phyloP scores from a whole-genome alignment of 2,888 invertebrate genomes.

The Xanthorhoe designata region DNA sequence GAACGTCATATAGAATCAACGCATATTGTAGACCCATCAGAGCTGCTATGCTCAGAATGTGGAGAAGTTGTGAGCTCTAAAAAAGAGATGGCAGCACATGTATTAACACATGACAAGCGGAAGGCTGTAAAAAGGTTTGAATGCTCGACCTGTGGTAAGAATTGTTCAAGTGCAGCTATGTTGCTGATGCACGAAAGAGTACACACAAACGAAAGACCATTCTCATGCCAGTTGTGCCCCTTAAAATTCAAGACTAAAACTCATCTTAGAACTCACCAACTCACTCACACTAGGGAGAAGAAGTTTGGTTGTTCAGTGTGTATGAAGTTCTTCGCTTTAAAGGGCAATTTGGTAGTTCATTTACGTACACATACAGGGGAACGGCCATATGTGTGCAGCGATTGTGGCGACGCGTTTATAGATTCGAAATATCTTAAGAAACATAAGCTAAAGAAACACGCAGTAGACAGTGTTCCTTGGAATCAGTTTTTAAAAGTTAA shows the following conservation, averaged over 20 bases:
- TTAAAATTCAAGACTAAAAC: slow-evolving; percentile 81
- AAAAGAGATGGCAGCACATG: slow-evolving; percentile 68
- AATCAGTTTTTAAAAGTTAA: slow-evolving; percentile 63
- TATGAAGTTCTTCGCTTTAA: slow-evolving; percentile 82
- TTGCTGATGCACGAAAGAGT: slow-evolving; percentile 81
- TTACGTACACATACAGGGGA: slow-evolving; percentile 82
- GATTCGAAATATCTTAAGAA: slow-evolving; percentile 84
- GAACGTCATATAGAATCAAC: slow-evolving; percentile 75
- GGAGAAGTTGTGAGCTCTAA: slow-evolving; percentile 70
- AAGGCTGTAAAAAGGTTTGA: slow-evolving; percentile 71
- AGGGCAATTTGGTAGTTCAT: slow-evolving; percentile 82
- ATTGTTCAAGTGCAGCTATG: slow-evolving; percentile 81
- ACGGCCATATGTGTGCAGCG: slow-evolving; percentile 75
- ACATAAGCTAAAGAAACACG: slow-evolving; percentile 79
- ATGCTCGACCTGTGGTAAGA: slow-evolving; percentile 75
- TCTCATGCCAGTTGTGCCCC: slow-evolving; percentile 75
- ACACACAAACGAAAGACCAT: slow-evolving; percentile 81
- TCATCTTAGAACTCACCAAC: slow-evolving; percentile 78
- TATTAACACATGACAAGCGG: slow-evolving; percentile 62
- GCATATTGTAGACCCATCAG: slow-evolving; percentile 69
- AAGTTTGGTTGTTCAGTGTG: slow-evolving; percentile 83
- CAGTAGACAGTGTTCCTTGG: slow-evolving; percentile 75
- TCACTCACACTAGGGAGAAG: slow-evolving; percentile 81
- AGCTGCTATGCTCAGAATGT: slow-evolving; percentile 69
- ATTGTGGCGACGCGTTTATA: slow-evolving; percentile 80